phyloP scores from a whole-genome alignment of 1,140 invertebrate genomes.

The Drosophila santomea region DNA sequence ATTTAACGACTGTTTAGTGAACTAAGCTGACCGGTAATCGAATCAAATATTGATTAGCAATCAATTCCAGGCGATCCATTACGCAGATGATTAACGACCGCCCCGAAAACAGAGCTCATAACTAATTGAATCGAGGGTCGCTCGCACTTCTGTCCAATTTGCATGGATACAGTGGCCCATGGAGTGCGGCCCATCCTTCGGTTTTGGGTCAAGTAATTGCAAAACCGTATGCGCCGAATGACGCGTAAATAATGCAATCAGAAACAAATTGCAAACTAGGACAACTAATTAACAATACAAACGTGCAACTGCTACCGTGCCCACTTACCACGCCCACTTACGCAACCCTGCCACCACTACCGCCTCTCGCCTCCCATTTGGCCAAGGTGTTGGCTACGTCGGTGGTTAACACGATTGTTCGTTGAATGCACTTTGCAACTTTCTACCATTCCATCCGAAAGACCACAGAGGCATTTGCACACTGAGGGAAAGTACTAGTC shows the following conservation, averaged over 20 bases:
- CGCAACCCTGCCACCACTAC: too few relatives aligned
- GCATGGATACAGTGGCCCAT: constrained; percentile 1
- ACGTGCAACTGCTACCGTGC: constrained; percentile 53
- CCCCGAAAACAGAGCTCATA: constrained; percentile 21
- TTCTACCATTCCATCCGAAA: neutral
- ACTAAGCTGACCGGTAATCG: constrained; percentile 15
- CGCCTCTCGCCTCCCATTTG: constrained; percentile 5
- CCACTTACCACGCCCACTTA: constrained; percentile 3
- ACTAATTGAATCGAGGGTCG: constrained; percentile 29
- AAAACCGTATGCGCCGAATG: constrained; percentile 20
- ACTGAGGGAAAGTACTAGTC: constrained; percentile 2
- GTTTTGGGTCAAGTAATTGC: constrained; percentile 64
- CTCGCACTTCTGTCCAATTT: constrained; percentile 16
- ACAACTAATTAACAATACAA: constrained; percentile 75
- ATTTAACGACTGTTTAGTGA: constrained; percentile 10
- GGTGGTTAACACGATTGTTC: constrained; percentile 40
- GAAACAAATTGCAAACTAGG: constrained; percentile 71
- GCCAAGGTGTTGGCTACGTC: constrained; percentile 33
- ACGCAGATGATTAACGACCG: constrained; percentile 36
- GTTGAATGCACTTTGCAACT: constrained; percentile 32
- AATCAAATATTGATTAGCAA: constrained; percentile 49
- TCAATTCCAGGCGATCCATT: constrained; percentile 29
- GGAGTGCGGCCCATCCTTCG: neutral
- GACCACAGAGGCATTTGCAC: neutral
- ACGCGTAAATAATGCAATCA: constrained; percentile 73